phyloP scores from a whole-genome alignment of 2,113 vertebrate species.

The Panthera leo region DNA sequence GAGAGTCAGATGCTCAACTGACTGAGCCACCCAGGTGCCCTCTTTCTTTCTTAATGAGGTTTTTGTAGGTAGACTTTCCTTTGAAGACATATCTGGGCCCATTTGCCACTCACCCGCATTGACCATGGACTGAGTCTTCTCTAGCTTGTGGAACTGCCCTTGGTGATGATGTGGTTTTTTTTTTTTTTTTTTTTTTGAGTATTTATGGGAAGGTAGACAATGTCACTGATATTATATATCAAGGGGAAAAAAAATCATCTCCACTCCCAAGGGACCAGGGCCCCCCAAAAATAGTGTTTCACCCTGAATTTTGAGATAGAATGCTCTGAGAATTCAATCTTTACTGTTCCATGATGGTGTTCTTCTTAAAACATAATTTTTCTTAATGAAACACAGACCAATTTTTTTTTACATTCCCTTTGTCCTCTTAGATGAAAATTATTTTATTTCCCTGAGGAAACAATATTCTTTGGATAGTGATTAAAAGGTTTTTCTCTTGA shows the following conservation, averaged over 20 bases:
- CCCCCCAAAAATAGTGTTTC: background rate
- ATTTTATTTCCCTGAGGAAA: constrained; percentile 36
- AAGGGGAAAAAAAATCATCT: background rate
- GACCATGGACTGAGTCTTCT: background rate
- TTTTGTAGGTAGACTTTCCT: background rate
- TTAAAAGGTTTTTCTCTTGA: background rate
- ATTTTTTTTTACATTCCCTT: background rate
- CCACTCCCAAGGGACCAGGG: background rate
- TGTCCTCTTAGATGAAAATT: constrained; percentile 10
- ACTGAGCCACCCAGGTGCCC: too few relatives aligned
- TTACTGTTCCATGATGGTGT: background rate
- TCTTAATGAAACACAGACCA: background rate
- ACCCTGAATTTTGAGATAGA: background rate
- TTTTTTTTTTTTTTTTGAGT: background rate
- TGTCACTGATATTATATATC: background rate
- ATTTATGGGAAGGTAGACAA: background rate
- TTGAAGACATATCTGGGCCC: background rate
- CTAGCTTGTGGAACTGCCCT: background rate
- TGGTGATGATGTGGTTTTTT: background rate
- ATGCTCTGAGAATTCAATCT: background rate
- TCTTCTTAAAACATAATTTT: constrained; percentile 22
- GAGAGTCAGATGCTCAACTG: too few relatives aligned
- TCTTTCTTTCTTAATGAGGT: background rate
- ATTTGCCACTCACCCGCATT: background rate
- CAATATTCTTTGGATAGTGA: background rate